Percentiles rank a stretch among this genome's conserved stretches.
Evolutionary conservation across 1,140 invertebrate species (phyloP).

Genomic region (Battus philenor): DNA sequence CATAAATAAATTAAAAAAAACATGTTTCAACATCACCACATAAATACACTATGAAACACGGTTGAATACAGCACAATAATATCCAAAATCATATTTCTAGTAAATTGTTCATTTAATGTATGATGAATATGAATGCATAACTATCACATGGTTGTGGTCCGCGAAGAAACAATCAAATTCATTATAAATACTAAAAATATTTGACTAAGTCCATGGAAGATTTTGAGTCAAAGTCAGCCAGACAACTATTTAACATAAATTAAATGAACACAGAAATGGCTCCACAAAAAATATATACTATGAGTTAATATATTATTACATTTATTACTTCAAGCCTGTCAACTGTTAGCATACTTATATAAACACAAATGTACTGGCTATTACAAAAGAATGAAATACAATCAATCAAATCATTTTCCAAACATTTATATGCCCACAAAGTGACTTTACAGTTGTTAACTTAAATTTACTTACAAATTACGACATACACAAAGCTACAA

Average conservation of each 20-base stretch:
- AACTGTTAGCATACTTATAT: conserved; percentile 4
- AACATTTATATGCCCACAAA: not conserved
- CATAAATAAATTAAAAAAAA: conserved; percentile 4
- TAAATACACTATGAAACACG: conserved; percentile 1
- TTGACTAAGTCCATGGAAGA: conserved; percentile 1
- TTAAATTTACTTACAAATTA: conserved; percentile 16
- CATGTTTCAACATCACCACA: not conserved
- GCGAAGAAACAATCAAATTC: not conserved
- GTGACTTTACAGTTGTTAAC: conserved; percentile 10
- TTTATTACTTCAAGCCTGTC: too few relatives aligned
- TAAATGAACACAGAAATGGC: conserved; percentile 34
- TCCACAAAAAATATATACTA: not conserved
- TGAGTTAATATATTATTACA: too few relatives aligned
- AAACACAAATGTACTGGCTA: too few relatives aligned
- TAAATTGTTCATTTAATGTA: conserved; percentile 11
- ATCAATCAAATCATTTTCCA: not conserved
- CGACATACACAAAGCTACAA: conserved; percentile 10
- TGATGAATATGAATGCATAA: not conserved
- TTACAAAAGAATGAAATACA: not conserved
- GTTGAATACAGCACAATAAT: conserved; percentile 2
- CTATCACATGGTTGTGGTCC: conserved; percentile 11
- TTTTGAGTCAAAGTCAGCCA: conserved; percentile 13
- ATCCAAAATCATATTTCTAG: not conserved
- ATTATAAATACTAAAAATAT: conserved; percentile 8
- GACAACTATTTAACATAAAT: conserved; percentile 22